A percentile compares a stretch with the other conserved stretches of the same genome.
These are phyloP conservation scores for Drosophila bipectinata DNA, from an alignment of 1,140 invertebrate genomes.

Conservation along the genomic window DNA sequence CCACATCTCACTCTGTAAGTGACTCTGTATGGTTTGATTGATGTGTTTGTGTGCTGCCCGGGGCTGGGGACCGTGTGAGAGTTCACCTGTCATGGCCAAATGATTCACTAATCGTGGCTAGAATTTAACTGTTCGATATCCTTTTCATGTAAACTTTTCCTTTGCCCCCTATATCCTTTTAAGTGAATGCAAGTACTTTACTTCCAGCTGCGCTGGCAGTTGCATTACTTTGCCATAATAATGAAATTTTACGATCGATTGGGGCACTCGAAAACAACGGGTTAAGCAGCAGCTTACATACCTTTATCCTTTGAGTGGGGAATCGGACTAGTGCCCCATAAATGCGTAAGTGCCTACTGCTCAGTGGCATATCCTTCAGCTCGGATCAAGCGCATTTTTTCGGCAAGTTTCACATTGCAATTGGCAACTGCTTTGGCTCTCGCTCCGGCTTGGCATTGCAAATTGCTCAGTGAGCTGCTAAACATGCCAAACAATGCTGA, in stretches of 20 bases:
- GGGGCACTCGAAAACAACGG: constrained; percentile 26
- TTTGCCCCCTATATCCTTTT: not conserved
- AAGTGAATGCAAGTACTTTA: constrained; percentile 17
- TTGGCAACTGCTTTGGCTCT: constrained; percentile 43
- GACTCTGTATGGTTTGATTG: constrained; percentile 25
- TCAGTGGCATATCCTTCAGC: constrained; percentile 10
- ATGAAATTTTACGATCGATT: constrained; percentile 36
- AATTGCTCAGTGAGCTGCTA: constrained; percentile 75
- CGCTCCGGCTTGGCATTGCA: constrained; percentile 25
- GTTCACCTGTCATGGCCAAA: constrained; percentile 29
- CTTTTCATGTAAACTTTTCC: not conserved
- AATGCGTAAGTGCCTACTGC: constrained; percentile 36
- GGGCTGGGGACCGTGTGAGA: constrained; percentile 1
- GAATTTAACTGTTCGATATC: constrained; percentile 18
- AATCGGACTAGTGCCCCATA: constrained; percentile 46
- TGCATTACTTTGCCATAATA: constrained; percentile 49
- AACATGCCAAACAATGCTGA: constrained; percentile 73
- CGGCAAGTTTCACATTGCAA: constrained; percentile 42
- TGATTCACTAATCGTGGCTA: constrained; percentile 6
- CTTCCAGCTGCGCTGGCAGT: constrained; percentile 33
- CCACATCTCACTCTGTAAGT: constrained; percentile 10
- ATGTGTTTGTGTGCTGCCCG: constrained; percentile 23
- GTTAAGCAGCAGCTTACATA: constrained; percentile 22
- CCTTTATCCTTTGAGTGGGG: constrained; percentile 8
- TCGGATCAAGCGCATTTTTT: constrained; percentile 39